Evolutionary conservation across 2,113 vertebrate genomes (phyloP), one percentile per base, ranked within the genome.

Genomic region (Clinocottus analis): DNA sequence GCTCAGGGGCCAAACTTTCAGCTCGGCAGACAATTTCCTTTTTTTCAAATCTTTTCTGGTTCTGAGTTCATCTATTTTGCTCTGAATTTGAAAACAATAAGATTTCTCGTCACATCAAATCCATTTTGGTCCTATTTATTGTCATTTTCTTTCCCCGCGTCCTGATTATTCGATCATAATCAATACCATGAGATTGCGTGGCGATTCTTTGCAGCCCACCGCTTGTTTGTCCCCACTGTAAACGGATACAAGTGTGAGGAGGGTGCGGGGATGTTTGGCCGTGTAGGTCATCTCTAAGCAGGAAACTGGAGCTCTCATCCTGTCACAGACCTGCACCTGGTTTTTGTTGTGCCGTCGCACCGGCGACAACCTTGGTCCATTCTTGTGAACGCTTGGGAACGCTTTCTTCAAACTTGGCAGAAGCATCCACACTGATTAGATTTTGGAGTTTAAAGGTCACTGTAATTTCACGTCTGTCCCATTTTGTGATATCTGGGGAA

Each of bases 1-100:
- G 23, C 9, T 51, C 14, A 35, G 9, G 65, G 35, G 33, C 27
- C 60, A 56, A 58, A 70, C 35, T 16, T n/a, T 77, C 23, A 76
- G 9, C 39, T 47, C 2, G 5, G 25, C 45, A 27, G 8, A 33
- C 12, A 33, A 1, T 61, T 72, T 55, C 17, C 51, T 41, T 41
- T 41, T 12, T 27, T n/a, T n/a, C n/a, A n/a, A n/a, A n/a, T n/a
- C n/a, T n/a, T n/a, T n/a, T n/a, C n/a, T n/a, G n/a, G n/a, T n/a
- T n/a, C n/a, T n/a, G n/a, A n/a, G n/a, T n/a, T n/a, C 12, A 23
- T 33, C 10, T 41, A 6, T 17, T n/a, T 65, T 23, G 2, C 4
- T 66, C 2, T 58, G 1, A 56, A 33, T 2, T 27, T 49, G 9
- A 21, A 10, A 41, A 55, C 23, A 27, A 14, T 12, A 10, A 10